phyloP scores from a whole-genome alignment of 2,797 vertebrate species.

The Leptoclinus maculatus region DNA sequence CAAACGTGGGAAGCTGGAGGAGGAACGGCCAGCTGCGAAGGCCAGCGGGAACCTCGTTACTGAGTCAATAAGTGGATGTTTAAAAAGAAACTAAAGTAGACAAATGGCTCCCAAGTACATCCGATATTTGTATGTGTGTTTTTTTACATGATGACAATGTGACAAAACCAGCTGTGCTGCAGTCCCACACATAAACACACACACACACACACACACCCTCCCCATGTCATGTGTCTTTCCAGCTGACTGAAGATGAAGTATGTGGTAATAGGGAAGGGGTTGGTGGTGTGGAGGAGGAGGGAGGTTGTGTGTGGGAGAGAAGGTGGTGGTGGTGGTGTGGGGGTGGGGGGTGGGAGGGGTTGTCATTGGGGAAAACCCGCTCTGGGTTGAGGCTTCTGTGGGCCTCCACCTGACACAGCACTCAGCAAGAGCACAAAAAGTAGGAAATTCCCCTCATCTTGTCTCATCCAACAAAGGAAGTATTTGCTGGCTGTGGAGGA shows the following conservation, averaged over 20 bases:
- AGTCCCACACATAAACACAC: neutral
- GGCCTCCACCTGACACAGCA: slow-evolving; percentile 78
- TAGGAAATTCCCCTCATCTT: slow-evolving; percentile 77
- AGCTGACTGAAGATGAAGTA: slow-evolving; percentile 61
- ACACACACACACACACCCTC: neutral
- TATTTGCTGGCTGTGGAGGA: slow-evolving; percentile 68
- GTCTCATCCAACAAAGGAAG: slow-evolving; percentile 73
- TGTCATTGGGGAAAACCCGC: slow-evolving; percentile 71
- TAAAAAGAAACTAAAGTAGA: slow-evolving; percentile 25
- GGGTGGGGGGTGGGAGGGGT: neutral
- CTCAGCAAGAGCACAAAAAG: slow-evolving; percentile 42
- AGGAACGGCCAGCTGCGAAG: slow-evolving; percentile 11
- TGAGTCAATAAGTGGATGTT: slow-evolving; percentile 48
- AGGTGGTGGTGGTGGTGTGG: slow-evolving; percentile 5
- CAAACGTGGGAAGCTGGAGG: neutral
- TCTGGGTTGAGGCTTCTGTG: slow-evolving; percentile 75
- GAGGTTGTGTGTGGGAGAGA: slow-evolving; percentile 20
- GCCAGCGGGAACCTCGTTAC: slow-evolving; percentile 34
- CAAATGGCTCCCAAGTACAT: slow-evolving; percentile 29
- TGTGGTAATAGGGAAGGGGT: slow-evolving; percentile 47
- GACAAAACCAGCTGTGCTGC: slow-evolving; percentile 45
- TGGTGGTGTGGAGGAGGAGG: slow-evolving; percentile 24
- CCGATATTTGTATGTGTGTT: slow-evolving; percentile 19
- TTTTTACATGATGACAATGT: slow-evolving; percentile 43
- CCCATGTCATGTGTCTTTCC: slow-evolving; percentile 46